These are phyloP conservation scores for Phataginus tetradactyla DNA, from an alignment of 2,797 vertebrate genomes.

Conservation along the genomic window DNA sequence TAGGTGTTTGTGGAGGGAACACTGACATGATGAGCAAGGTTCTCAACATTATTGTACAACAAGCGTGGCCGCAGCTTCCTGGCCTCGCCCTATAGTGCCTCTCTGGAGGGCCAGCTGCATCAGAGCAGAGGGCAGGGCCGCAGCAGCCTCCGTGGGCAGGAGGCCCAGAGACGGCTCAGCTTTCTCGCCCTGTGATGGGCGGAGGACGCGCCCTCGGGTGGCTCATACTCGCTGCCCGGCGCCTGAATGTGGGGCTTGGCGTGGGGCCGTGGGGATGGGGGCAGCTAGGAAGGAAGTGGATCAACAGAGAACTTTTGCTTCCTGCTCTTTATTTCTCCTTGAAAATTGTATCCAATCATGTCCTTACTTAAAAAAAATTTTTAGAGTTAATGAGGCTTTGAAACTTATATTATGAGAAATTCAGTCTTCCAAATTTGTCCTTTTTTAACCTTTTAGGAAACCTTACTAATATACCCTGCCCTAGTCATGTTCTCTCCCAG, in stretches of 20 bases:
- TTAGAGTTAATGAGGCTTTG: slow-evolving; percentile 13
- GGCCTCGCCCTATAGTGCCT: neutral
- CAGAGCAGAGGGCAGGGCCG: neutral
- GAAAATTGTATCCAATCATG: neutral
- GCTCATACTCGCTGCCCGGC: no score
- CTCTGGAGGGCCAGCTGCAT: neutral
- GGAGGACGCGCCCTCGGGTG: accelerated
- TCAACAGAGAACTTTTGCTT: neutral
- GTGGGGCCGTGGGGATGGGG: no score
- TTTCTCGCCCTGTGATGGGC: neutral
- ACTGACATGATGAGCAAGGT: neutral
- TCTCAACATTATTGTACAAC: neutral
- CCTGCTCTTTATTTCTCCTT: neutral
- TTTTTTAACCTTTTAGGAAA: neutral
- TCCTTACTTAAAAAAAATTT: neutral
- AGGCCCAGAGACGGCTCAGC: accelerated
- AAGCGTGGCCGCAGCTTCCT: neutral
- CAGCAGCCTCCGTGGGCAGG: neutral
- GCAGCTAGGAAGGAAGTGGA: neutral
- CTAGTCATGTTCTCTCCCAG: neutral
- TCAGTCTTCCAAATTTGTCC: neutral
- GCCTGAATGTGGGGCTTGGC: no score
- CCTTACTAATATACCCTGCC: neutral
- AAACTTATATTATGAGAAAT: neutral
- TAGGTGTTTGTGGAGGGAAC: neutral